Conservation (phyloP, 2,888 invertebrate genomes). For the Chalcis sispes region DNA sequence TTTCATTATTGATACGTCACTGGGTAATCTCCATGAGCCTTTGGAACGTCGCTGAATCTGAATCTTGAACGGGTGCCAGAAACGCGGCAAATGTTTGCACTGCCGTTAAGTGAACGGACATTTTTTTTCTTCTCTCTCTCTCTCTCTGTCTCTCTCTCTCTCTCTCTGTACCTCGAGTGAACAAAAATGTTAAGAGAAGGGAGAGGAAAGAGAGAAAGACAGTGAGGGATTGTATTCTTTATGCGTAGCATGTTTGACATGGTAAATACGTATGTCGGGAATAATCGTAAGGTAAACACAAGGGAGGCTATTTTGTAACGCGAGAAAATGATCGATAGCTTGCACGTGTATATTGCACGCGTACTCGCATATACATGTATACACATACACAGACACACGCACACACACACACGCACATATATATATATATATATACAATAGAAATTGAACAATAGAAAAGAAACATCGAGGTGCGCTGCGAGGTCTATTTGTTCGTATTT, state of each 20-base stretch:
- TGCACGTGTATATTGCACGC: no score
- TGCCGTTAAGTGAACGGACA: conserved; percentile 50
- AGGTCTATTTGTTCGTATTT: no score
- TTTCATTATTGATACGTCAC: neutral
- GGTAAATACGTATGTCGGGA: conserved; percentile 34
- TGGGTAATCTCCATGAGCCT: conserved; percentile 2
- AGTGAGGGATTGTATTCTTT: conserved; percentile 1
- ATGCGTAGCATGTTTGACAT: conserved; percentile 31
- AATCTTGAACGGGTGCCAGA: conserved; percentile 46
- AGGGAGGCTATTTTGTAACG: conserved; percentile 26
- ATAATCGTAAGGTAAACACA: conserved; percentile 28
- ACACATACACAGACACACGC: neutral
- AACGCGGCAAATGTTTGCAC: conserved; percentile 37
- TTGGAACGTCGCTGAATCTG: conserved; percentile 5
- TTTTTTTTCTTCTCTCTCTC: neutral
- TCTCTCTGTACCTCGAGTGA: neutral
- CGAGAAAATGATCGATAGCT: conserved; percentile 42
- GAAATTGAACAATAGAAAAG: conserved; percentile 24
- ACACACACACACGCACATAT: neutral
- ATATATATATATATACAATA: neutral
- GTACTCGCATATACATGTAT: neutral
- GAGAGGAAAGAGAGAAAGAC: neutral
- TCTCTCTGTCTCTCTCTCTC: neutral
- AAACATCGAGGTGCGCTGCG: neutral
- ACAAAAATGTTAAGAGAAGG: neutral